Base-by-base conservation (phyloP, 2,888 invertebrate species). In the Anticlea derivata region DNA sequence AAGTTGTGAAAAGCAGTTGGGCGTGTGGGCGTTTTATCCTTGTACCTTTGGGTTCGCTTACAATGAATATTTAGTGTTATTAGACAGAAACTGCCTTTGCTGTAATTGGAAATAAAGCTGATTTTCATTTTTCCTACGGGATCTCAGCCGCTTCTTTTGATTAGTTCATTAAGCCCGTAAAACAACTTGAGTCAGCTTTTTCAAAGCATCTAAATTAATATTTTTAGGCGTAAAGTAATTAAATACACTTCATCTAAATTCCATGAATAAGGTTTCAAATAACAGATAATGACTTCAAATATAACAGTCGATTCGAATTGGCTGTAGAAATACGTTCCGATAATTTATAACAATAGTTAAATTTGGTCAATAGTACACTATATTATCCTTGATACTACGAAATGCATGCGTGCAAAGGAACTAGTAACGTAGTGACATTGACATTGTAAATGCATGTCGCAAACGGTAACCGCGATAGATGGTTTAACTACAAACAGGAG, bases 381-480 rank as follows among this genome's bases (percentile, higher is more conserved):
- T n/a, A n/a, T n/a, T n/a, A n/a, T n/a, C n/a, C n/a, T n/a, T n/a
- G n/a, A n/a, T n/a, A n/a, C n/a, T n/a, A n/a, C 39, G 34, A 34
- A 31, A 58, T 60, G 45, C 50, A 27, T 58, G 60, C 58, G 61
- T 66, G 65, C 62, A 66, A 52, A 66, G 12, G 62, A 64, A 55
- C 50, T 52, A 47, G n/a, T n/a, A n/a, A 46, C 30, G 48, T 52
- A 50, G 70, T 78, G 78, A 78, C 80, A 80, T 83, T 83, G 83
- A 81, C 80, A 80, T 80, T 82, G 78, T 54, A 58, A 63, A 63
- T 68, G 67, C 59, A 61, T 57, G 61, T 65, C 59, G 68, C 60
- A 56, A 50, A 65, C 58, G 51, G 58, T 46, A 57, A 56, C 63
- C 49, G 61, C 48, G 38, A 45, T 29, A 33, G 48, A 30, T 40